phyloP scores from a whole-genome alignment of 2,797 vertebrate genomes.

The Sphenodon punctatus region DNA sequence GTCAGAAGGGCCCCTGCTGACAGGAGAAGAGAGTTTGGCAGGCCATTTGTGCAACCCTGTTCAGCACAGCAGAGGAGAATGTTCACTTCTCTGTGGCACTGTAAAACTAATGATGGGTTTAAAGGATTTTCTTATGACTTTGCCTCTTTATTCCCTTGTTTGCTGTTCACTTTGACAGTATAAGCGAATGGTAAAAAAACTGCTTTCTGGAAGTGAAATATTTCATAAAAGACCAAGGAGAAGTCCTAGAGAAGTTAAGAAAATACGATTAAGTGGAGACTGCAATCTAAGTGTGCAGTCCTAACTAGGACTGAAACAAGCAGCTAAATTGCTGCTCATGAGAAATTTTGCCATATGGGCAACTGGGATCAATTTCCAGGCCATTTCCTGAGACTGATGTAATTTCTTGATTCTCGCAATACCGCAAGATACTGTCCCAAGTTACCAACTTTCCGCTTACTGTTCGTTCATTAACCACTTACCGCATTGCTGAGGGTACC shows the following conservation, averaged over 20 bases:
- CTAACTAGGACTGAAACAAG: too few relatives aligned
- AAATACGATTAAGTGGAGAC: background rate
- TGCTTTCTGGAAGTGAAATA: background rate
- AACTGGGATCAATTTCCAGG: too few relatives aligned
- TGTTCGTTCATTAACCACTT: too few relatives aligned
- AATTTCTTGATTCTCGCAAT: too few relatives aligned
- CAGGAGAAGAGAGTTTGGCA: background rate
- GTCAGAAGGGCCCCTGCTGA: background rate
- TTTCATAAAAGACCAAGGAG: background rate
- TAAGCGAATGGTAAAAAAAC: background rate
- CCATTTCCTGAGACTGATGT: too few relatives aligned
- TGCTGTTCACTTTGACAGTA: background rate
- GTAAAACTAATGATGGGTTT: background rate
- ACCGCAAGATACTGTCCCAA: too few relatives aligned
- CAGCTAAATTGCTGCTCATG: too few relatives aligned
- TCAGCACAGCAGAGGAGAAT: background rate
- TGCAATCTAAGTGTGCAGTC: constrained; percentile 10
- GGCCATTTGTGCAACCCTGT: background rate
- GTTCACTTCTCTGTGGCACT: background rate
- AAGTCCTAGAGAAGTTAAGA: background rate
- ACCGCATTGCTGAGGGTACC: too few relatives aligned
- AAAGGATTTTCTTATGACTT: background rate
- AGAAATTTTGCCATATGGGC: too few relatives aligned
- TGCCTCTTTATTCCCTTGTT: background rate
- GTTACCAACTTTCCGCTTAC: too few relatives aligned